Conservation (phyloP, 2,113 vertebrate species). For the Pungitius pungitius region DNA sequence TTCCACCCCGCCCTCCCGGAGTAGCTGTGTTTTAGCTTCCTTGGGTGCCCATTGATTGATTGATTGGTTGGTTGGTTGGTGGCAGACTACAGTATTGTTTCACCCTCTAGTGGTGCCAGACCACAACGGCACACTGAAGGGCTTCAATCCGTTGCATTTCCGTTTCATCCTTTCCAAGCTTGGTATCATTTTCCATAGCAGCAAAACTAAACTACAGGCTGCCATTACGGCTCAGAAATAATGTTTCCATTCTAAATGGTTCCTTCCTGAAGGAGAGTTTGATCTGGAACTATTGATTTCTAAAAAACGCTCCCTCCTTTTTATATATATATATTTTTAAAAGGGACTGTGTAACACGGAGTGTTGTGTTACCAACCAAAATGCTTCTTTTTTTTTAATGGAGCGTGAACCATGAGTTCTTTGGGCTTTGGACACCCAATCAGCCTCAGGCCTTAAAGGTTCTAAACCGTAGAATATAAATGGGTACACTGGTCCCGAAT, state of each 20-base stretch:
- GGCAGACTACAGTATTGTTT: conserved; percentile 32
- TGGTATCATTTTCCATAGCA: not conserved
- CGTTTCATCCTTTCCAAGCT: not conserved
- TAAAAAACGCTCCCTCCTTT: not conserved
- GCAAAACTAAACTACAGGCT: not conserved
- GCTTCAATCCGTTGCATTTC: too few species aligned
- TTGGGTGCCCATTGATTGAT: conserved; percentile 35
- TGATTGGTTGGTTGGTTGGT: conserved; percentile 25
- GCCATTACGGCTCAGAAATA: not conserved
- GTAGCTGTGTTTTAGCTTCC: conserved; percentile 12
- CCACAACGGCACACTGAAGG: conserved; percentile 9
- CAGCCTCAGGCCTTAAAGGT: too few species aligned
- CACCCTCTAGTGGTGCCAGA: conserved; percentile 64
- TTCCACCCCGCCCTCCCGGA: conserved; percentile 11
- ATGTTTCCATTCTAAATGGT: not conserved
- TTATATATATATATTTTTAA: not conserved
- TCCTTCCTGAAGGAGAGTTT: not conserved
- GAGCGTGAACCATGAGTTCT: not conserved
- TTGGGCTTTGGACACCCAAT: not conserved
- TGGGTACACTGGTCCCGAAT: not conserved
- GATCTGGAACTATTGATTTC: not conserved
- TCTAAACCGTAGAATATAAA: not conserved
- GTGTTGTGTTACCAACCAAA: too few species aligned
- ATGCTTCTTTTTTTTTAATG: too few species aligned
- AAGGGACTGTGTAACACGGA: not conserved